Evolutionary conservation across 2,113 vertebrate species (phyloP).

Genomic region (Ptychochromis oligacanthus): DNA sequence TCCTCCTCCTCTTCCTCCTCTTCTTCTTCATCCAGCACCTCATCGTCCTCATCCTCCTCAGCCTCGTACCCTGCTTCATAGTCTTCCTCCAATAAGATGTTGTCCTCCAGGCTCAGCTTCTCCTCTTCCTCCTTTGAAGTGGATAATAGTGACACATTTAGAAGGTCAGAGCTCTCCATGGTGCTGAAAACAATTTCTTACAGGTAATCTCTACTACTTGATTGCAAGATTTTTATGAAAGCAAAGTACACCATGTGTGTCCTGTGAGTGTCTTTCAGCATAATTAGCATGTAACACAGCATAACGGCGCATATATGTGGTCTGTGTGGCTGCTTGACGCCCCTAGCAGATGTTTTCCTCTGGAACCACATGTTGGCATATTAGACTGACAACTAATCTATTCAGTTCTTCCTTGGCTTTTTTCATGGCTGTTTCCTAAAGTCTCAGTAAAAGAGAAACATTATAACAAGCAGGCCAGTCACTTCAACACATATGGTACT

Average conservation of each 20-base stretch:
- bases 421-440: slow-evolving; percentile 16
- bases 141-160: slow-evolving; percentile 17
- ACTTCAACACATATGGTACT: not conserved
- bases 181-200: slow-evolving; percentile 53
- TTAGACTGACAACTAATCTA: not conserved
- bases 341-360: slow-evolving; percentile 17
- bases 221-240: not conserved
- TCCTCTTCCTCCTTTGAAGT: slow-evolving; percentile 80
- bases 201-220: slow-evolving; percentile 30
- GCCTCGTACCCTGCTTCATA: slow-evolving; percentile 85
- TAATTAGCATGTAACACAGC: not conserved
- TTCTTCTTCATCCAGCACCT: slow-evolving; percentile 73
- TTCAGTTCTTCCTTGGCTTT: slow-evolving; percentile 21
- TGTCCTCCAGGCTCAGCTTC: slow-evolving; percentile 88
- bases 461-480: not conserved
- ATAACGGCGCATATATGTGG: not conserved
- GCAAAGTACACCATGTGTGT: not conserved
- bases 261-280: not conserved
- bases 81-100: slow-evolving; percentile 90
- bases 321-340: not conserved
- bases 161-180: slow-evolving; percentile 58
- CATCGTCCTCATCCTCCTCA: slow-evolving; percentile 79
- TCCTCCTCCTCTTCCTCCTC: slow-evolving; percentile 84
- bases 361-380: slow-evolving; percentile 16
- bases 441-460: slow-evolving; percentile 13